Evolutionary conservation across 2,888 invertebrate species (phyloP).

Genomic region (Parthenolecanium corni): DNA sequence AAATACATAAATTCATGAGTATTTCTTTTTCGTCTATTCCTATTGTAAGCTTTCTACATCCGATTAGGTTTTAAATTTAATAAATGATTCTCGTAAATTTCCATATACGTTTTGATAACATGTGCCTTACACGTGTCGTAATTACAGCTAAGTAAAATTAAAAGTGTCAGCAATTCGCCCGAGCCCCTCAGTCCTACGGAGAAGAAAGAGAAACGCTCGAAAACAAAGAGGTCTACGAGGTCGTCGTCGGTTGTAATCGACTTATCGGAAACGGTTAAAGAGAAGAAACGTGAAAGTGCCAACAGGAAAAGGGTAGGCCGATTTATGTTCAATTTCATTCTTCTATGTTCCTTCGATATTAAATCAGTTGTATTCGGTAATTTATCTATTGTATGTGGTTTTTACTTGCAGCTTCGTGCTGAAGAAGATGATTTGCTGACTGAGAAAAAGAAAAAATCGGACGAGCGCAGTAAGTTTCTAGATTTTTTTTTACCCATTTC

Average conservation of each 20-base stretch:
- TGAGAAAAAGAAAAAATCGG: conserved; percentile 21
- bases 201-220: conserved; percentile 23
- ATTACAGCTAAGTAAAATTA: conserved; percentile 40
- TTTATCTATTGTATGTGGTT: background rate
- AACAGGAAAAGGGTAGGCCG: conserved; percentile 11
- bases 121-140: conserved; percentile 35
- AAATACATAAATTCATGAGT: background rate
- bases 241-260: conserved; percentile 22
- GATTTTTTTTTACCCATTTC: background rate
- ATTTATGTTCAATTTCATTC: too few relatives aligned
- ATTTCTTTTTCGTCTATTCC: background rate
- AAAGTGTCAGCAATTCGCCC: conserved; percentile 22
- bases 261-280: conserved; percentile 3
- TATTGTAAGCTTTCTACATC: background rate
- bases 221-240: conserved; percentile 7
- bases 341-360: too few relatives aligned
- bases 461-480: conserved; percentile 15
- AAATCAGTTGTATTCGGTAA: too few relatives aligned
- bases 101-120: background rate
- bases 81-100: background rate
- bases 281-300: conserved; percentile 21
- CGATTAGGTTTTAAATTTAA: background rate
- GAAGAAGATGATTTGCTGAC: conserved; percentile 12
- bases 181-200: conserved; percentile 10
- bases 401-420: background rate